phyloP scores from a whole-genome alignment of 2,888 invertebrate species.

The Pseudococcus longispinus region DNA sequence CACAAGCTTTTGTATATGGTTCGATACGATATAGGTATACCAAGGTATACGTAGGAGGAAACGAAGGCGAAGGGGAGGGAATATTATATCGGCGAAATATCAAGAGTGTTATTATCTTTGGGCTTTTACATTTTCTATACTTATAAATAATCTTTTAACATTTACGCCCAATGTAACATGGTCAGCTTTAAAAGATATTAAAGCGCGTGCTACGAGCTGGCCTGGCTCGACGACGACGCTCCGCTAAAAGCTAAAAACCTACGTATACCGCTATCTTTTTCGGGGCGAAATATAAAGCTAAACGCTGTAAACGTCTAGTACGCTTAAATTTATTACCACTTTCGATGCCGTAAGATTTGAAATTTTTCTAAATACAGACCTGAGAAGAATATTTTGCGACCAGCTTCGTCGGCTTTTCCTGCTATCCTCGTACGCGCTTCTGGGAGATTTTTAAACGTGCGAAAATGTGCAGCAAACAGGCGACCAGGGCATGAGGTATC shows the following conservation, averaged over 20 bases:
- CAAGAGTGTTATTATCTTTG: conserved; percentile 40
- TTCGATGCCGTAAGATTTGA: conserved; percentile 21
- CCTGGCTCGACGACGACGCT: not conserved
- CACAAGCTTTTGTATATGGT: not conserved
- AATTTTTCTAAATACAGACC: conserved; percentile 28
- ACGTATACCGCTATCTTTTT: conserved; percentile 8
- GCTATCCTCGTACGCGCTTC: no score
- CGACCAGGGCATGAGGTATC: not conserved
- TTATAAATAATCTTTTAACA: conserved; percentile 52
- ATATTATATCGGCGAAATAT: conserved; percentile 25
- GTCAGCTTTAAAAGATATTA: conserved; percentile 54
- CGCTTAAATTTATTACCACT: conserved; percentile 50
- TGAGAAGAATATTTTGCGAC: conserved; percentile 8
- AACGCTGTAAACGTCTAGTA: conserved; percentile 50
- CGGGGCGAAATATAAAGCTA: conserved; percentile 33
- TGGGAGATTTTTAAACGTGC: not conserved
- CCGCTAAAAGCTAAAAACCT: conserved; percentile 26
- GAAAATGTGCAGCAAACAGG: not conserved
- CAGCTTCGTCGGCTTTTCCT: not conserved
- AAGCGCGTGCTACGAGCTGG: not conserved
- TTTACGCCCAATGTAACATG: conserved; percentile 53
- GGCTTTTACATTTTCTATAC: conserved; percentile 39
- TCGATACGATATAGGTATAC: not conserved
- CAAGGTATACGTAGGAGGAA: not conserved
- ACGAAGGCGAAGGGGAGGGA: not conserved